A percentile compares a stretch with the other conserved stretches of the same genome.
Evolutionary conservation across 2,797 vertebrate genomes (phyloP).

Genomic region (Pterois miles): DNA sequence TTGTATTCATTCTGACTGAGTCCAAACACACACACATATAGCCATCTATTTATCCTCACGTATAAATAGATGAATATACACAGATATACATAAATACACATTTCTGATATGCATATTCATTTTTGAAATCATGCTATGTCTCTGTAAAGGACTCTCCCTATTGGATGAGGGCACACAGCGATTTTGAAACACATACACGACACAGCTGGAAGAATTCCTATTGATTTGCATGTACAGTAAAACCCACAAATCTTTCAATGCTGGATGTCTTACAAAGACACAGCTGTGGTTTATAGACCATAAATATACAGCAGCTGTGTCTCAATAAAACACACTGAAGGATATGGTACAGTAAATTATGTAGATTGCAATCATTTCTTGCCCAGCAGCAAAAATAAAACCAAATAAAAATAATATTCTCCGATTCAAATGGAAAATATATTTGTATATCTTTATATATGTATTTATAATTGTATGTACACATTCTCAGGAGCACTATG

Average conservation of each 20-base stretch:
- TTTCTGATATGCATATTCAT: slow-evolving; percentile 84
- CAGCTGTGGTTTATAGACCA: slow-evolving; percentile 72
- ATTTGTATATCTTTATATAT: slow-evolving; percentile 87
- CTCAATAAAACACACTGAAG: slow-evolving; percentile 72
- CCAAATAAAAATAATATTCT: slow-evolving; percentile 86
- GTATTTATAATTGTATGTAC: slow-evolving; percentile 88
- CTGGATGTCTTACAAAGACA: slow-evolving; percentile 74
- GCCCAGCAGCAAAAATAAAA: slow-evolving; percentile 83
- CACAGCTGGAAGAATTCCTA: slow-evolving; percentile 80
- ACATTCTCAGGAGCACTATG: slow-evolving; percentile 78
- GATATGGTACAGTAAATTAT: slow-evolving; percentile 76
- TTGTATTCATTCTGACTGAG: slow-evolving; percentile 78
- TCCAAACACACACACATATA: slow-evolving; percentile 81
- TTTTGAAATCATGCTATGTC: slow-evolving; percentile 83
- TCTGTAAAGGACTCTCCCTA: slow-evolving; percentile 79
- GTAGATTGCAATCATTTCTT: slow-evolving; percentile 74
- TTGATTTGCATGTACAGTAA: slow-evolving; percentile 77
- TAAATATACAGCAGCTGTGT: slow-evolving; percentile 79
- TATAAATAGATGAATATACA: slow-evolving; percentile 86
- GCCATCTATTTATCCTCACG: slow-evolving; percentile 81
- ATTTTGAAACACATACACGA: slow-evolving; percentile 82
- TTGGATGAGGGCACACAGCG: slow-evolving; percentile 78
- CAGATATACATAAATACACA: slow-evolving; percentile 85
- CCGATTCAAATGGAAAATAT: slow-evolving; percentile 88
- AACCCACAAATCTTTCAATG: slow-evolving; percentile 68